These are phyloP conservation scores for Pantelozetes paolii DNA, from an alignment of 2,888 invertebrate species.

Conservation along the genomic window DNA sequence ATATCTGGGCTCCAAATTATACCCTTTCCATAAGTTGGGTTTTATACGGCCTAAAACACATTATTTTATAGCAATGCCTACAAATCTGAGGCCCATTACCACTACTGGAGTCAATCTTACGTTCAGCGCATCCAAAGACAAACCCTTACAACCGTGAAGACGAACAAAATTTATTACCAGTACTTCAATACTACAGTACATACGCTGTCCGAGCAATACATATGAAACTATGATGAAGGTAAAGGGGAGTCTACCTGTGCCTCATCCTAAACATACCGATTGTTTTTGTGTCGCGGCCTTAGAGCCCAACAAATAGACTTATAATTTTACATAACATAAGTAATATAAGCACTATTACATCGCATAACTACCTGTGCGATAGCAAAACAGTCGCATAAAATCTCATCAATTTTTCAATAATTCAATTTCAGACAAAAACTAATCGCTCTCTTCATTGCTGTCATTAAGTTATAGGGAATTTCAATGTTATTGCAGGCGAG, in stretches of 20 bases:
- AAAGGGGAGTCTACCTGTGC: not conserved
- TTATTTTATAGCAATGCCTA: conserved; percentile 7
- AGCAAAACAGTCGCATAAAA: too few relatives aligned
- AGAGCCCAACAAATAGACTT: not conserved
- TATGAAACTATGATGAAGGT: not conserved
- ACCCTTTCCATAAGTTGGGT: conserved; percentile 8
- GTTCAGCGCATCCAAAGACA: not conserved
- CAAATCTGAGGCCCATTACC: not conserved
- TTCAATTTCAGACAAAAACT: conserved; percentile 7
- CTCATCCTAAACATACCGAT: not conserved
- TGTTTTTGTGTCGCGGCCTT: conserved; percentile 15
- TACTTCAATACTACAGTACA: not conserved
- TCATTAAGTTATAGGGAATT: conserved; percentile 14
- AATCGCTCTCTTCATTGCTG: conserved; percentile 20
- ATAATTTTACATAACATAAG: conserved; percentile 5
- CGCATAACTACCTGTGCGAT: too few relatives aligned
- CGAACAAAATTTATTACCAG: not conserved
- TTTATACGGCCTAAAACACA: conserved; percentile 26
- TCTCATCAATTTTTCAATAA: not conserved
- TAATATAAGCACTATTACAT: not conserved
- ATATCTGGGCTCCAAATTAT: conserved; percentile 33
- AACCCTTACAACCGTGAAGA: conserved; percentile 23
- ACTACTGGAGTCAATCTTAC: not conserved
- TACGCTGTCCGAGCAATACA: too few relatives aligned
- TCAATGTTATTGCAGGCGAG: not conserved